These are phyloP conservation scores for Cordilura impudica DNA, from an alignment of 2,888 invertebrate genomes.

Conservation along the genomic window DNA sequence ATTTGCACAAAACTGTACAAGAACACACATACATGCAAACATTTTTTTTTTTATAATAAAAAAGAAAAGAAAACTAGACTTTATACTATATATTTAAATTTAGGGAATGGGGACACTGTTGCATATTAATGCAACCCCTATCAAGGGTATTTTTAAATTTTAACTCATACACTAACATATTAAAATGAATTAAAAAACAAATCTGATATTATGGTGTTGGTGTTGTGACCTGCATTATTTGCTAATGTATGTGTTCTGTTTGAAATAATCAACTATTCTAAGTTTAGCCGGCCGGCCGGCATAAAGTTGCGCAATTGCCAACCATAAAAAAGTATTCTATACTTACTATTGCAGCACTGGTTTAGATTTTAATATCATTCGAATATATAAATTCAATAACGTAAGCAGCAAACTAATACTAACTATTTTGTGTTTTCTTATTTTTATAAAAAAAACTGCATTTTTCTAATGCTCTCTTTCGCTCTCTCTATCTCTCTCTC, in stretches of 20 bases:
- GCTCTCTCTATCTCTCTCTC: background rate
- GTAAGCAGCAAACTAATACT: slow-evolving; percentile 15
- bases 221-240: no score
- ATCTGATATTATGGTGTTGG: no score
- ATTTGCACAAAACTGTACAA: slow-evolving; percentile 34
- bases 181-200: no score
- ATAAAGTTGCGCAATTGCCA: slow-evolving; percentile 58
- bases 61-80: slow-evolving; percentile 1
- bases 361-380: background rate
- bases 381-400: background rate
- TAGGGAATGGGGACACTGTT: slow-evolving; percentile 59
- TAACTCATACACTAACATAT: slow-evolving; percentile 7
- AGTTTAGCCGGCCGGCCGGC: slow-evolving; percentile 58
- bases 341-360: background rate
- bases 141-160: slow-evolving; percentile 45
- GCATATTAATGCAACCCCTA: slow-evolving; percentile 53
- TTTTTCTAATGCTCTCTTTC: background rate
- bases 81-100: no score
- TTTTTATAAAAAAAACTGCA: background rate
- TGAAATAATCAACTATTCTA: no score
- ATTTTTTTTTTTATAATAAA: background rate
- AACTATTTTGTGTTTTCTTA: background rate
- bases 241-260: no score
- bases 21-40: slow-evolving; percentile 1
- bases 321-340: background rate